A percentile compares a stretch with the other conserved stretches of the same genome.
phyloP scores from a whole-genome alignment of 2,888 invertebrate species.

The Octodonta nipae region DNA sequence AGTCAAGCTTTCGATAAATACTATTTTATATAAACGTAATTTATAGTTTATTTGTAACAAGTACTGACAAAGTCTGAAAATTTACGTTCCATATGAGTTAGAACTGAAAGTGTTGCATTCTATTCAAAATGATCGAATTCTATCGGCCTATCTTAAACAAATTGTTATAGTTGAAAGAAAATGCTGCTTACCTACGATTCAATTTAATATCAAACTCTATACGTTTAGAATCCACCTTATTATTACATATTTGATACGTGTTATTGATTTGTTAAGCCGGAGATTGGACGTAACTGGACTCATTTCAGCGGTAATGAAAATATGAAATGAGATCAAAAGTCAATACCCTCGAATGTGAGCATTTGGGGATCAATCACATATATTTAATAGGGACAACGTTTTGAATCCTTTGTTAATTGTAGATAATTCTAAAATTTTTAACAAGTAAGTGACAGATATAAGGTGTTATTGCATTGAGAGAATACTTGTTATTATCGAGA shows the following conservation, averaged over 20 bases:
- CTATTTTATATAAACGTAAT: too few relatives aligned
- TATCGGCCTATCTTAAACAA: slow-evolving; percentile 17
- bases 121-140: slow-evolving; percentile 9
- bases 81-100: slow-evolving; percentile 22
- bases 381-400: too few relatives aligned
- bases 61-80: slow-evolving; percentile 21
- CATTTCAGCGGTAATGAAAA: slow-evolving; percentile 16
- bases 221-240: too few relatives aligned
- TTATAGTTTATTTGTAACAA: slow-evolving; percentile 10
- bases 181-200: slow-evolving; percentile 14
- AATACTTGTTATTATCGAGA: slow-evolving; percentile 7
- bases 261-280: too few relatives aligned
- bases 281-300: too few relatives aligned
- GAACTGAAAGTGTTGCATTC: slow-evolving; percentile 11
- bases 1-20: too few relatives aligned
- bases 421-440: slow-evolving; percentile 9
- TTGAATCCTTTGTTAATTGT: slow-evolving; percentile 3
- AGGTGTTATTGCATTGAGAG: slow-evolving; percentile 10
- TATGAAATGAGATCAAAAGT: slow-evolving; percentile 16
- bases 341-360: slow-evolving; percentile 17
- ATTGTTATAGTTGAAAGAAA: slow-evolving; percentile 20
- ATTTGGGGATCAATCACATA: too few relatives aligned
- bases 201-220: too few relatives aligned
- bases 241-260: too few relatives aligned
- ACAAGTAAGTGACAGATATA: background rate